Evolutionary conservation across 2,888 invertebrate genomes (phyloP), one percentile per base, ranked within the genome.

Genomic region (Amphipoea lucens): DNA sequence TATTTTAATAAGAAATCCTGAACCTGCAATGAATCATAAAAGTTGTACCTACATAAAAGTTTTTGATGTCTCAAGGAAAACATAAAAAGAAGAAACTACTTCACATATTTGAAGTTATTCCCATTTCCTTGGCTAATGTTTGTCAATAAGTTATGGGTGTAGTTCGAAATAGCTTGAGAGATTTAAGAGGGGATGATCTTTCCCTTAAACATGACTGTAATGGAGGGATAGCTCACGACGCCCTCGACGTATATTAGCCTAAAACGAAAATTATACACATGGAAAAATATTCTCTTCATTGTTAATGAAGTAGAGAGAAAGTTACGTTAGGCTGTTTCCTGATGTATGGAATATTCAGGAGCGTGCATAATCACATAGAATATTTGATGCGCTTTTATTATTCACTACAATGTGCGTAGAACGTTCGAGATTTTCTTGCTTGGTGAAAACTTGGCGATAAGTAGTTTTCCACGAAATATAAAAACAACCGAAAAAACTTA

Each of bases 211-310:
- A 88, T 87, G 90, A 90, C 86, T 82, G 74, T 92, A 91, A 93
- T 92, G 89, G 92, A 90, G 87, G 90, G 91, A 88, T 90, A 89
- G 87, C 90, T 89, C 87, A 90, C 85, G 91, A 67, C 92, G 90
- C 90, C 90, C 88, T 84, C 82, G 81, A 86, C 66, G 48, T 74
- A 73, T 83, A 82, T 83, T 73, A 81, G 20, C 66, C 81, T 90
- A 81, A 90, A 90, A 91, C 83, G 89, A 91, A 90, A 90, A 90
- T 90, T 90, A 90, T 90, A 88, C 83, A 80, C 75, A 45, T 73
- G 76, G 74, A 82, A 85, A 88, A 90, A 89, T 87, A 85, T 87
- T 81, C n/a, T 85, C 78, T 89, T 78, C 77, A 87, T 82, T 86
- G 75, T 78, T 84, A 87, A 89, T 81, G 76, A 77, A 83, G 74